Percentiles rank a stretch among this genome's conserved stretches.
Evolutionary conservation across 2,797 vertebrate genomes (phyloP).

Genomic region (Acipenser transmontanus): DNA sequence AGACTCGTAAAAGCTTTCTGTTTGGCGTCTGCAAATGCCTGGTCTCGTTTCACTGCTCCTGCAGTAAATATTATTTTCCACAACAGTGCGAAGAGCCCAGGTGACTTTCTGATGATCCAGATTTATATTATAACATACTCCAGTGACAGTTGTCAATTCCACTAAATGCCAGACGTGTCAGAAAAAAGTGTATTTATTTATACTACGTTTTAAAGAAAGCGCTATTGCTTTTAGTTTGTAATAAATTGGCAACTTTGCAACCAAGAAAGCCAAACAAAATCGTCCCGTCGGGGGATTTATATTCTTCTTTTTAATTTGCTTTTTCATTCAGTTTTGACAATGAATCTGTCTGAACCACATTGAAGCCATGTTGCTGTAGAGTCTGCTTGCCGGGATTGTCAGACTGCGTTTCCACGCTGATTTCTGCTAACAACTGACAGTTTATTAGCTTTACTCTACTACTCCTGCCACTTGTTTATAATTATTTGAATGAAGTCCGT

Average conservation of each 20-base stretch:
- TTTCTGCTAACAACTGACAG: conserved; percentile 1
- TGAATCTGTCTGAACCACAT: not conserved
- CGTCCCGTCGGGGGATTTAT: not conserved
- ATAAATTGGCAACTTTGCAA: not conserved
- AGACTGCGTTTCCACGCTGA: conserved; percentile 11
- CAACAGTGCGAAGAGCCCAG: no score
- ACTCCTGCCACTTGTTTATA: not conserved
- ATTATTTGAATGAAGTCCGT: not conserved
- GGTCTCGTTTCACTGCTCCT: no score
- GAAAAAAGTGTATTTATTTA: no score
- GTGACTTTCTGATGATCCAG: no score
- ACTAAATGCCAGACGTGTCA: no score
- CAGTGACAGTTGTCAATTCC: no score
- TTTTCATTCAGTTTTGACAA: not conserved
- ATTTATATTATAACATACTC: no score
- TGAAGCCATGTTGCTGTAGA: not conserved
- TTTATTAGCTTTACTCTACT: not conserved
- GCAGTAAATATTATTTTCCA: no score
- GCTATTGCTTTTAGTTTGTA: not conserved
- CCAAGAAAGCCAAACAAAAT: not conserved
- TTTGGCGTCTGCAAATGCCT: no score
- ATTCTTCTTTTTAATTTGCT: not conserved
- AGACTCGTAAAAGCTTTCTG: no score
- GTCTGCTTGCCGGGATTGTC: not conserved
- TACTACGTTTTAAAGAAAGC: not conserved